Percentiles rank a stretch among this genome's conserved stretches.
phyloP scores from a whole-genome alignment of 2,888 invertebrate species.

The Scrobipalpa costella region DNA sequence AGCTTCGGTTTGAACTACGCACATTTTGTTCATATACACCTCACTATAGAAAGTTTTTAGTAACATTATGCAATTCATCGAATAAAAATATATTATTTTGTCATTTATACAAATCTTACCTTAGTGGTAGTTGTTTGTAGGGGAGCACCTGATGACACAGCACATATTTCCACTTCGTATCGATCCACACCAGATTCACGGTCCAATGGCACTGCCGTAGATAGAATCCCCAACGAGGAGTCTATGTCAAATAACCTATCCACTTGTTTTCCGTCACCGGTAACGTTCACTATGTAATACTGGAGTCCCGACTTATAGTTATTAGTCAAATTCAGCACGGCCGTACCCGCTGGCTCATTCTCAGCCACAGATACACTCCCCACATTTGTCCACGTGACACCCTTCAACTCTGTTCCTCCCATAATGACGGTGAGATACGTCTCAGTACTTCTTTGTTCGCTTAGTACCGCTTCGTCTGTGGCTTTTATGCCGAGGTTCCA shows the following conservation, averaged over 20 bases:
- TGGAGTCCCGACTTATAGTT: slow-evolving; percentile 86
- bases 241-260: slow-evolving; percentile 96
- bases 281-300: slow-evolving; percentile 95
- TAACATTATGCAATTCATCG: too few species aligned
- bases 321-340: slow-evolving; percentile 90
- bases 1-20: neutral
- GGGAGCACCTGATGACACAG: slow-evolving; percentile 86
- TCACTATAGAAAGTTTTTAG: neutral
- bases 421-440: slow-evolving; percentile 92
- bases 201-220: slow-evolving; percentile 91
- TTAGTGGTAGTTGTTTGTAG: slow-evolving; percentile 90
- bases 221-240: slow-evolving; percentile 91
- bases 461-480: slow-evolving; percentile 95
- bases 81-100: too few species aligned
- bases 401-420: slow-evolving; percentile 80
- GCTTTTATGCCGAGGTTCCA: slow-evolving; percentile 93
- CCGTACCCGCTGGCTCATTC: slow-evolving; percentile 93
- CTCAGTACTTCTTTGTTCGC: slow-evolving; percentile 92
- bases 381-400: slow-evolving; percentile 83
- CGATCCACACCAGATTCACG: slow-evolving; percentile 90
- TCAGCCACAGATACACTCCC: slow-evolving; percentile 91
- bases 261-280: slow-evolving; percentile 87
- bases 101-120: slow-evolving; percentile 83
- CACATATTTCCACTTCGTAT: slow-evolving; percentile 93
- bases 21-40: slow-evolving; percentile 1